Conservation (phyloP, 2,797 vertebrate genomes). For the Neoniphon sammara region DNA sequence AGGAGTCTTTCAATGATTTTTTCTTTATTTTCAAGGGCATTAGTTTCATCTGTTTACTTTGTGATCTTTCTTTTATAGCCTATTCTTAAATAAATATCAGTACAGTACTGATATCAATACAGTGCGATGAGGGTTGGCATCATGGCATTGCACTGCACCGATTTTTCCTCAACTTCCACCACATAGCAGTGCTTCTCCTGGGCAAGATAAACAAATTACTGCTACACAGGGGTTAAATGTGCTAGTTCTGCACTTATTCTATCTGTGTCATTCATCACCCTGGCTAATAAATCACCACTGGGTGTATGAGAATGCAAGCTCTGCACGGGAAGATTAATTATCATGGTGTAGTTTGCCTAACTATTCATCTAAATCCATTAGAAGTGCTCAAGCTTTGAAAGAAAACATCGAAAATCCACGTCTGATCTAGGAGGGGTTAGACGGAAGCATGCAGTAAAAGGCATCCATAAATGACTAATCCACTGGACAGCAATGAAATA, state of each 20-base stretch:
- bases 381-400: constrained; percentile 45
- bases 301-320: constrained; percentile 73
- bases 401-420: constrained; percentile 60
- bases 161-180: constrained; percentile 23
- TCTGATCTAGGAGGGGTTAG: constrained; percentile 9
- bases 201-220: constrained; percentile 73
- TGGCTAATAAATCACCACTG: constrained; percentile 71
- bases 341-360: constrained; percentile 36
- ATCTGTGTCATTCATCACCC: constrained; percentile 76
- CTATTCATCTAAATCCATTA: constrained; percentile 54
- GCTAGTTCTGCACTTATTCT: constrained; percentile 61
- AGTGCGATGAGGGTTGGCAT: constrained; percentile 23
- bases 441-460: background rate
- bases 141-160: background rate
- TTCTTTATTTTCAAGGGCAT: background rate
- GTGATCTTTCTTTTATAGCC: background rate
- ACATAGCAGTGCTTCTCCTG: constrained; percentile 23
- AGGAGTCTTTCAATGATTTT: background rate
- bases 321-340: constrained; percentile 74
- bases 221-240: constrained; percentile 49
- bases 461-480: constrained; percentile 4
- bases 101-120: background rate
- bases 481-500: constrained; percentile 34
- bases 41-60: background rate
- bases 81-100: background rate